Conservation (phyloP, 2,797 vertebrate species). For the Hydrocynus forskahlii region DNA sequence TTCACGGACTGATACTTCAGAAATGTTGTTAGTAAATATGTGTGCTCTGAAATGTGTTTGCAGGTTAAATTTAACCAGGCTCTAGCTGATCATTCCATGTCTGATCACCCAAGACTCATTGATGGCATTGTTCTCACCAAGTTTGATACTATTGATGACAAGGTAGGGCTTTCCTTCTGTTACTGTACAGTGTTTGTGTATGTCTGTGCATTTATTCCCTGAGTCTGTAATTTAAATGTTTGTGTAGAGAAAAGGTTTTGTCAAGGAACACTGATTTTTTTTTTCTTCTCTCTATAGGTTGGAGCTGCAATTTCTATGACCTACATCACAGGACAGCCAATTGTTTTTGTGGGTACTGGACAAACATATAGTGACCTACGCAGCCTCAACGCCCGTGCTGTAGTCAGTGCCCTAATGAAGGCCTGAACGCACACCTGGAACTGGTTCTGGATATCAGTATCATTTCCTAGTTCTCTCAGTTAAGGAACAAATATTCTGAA, state of each 20-base stretch:
- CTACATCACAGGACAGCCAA: constrained; percentile 98
- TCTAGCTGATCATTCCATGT: constrained; percentile 95
- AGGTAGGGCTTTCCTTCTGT: constrained; percentile 73
- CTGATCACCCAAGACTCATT: constrained; percentile 93
- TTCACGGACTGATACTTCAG: not conserved
- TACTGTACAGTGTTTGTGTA: not conserved
- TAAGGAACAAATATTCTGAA: not conserved
- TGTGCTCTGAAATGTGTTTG: constrained; percentile 7
- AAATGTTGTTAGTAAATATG: not conserved
- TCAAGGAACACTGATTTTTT: not conserved
- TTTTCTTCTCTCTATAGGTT: constrained; percentile 77
- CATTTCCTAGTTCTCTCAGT: not conserved
- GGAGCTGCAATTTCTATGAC: constrained; percentile 99
- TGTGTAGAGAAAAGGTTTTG: not conserved
- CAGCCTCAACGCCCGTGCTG: constrained; percentile 95
- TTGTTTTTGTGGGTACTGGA: constrained; percentile 96
- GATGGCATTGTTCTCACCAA: constrained; percentile 99
- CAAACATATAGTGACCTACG: constrained; percentile 99
- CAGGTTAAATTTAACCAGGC: constrained; percentile 99
- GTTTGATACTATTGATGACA: constrained; percentile 98
- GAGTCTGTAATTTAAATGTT: not conserved
- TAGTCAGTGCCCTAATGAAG: constrained; percentile 97
- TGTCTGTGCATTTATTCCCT: not conserved
- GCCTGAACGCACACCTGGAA: constrained; percentile 75
- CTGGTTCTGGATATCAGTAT: not conserved